Conservation (phyloP, 2,888 invertebrate genomes). For the Ischnura elegans region DNA sequence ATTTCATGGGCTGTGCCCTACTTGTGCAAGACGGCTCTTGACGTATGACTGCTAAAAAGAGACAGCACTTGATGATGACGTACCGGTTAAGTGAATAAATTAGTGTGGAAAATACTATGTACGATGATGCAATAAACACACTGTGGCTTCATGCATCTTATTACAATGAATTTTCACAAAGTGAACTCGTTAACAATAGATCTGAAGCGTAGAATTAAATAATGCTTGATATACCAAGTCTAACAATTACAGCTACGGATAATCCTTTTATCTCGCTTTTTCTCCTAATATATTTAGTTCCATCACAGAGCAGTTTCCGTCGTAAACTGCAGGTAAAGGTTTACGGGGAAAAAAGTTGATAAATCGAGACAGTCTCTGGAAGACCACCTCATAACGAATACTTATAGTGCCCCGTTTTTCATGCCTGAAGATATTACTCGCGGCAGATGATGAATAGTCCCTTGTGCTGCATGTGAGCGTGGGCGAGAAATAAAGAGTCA, state of each 20-base stretch:
- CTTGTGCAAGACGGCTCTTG: too few relatives aligned
- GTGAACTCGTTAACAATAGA: not conserved
- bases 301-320: not conserved
- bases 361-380: not conserved
- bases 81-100: too few relatives aligned
- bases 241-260: not conserved
- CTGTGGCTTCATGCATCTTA: too few relatives aligned
- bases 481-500: not conserved
- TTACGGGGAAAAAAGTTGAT: not conserved
- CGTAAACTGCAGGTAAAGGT: not conserved
- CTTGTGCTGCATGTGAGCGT: not conserved
- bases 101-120: too few relatives aligned
- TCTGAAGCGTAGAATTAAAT: too few relatives aligned
- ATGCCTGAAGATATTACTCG: not conserved
- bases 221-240: too few relatives aligned
- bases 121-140: too few relatives aligned
- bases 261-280: not conserved
- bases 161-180: not conserved
- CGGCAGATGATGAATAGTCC: not conserved
- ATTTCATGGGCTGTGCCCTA: too few relatives aligned
- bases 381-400: slow-evolving; percentile 9
- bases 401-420: not conserved
- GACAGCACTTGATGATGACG: too few relatives aligned
- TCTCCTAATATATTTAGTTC: not conserved
- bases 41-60: too few relatives aligned